A percentile compares a stretch with the other conserved stretches of the same genome.
These are phyloP conservation scores for Ornithoptera alexandrae DNA, from an alignment of 2,888 invertebrate species.

Conservation along the genomic window DNA sequence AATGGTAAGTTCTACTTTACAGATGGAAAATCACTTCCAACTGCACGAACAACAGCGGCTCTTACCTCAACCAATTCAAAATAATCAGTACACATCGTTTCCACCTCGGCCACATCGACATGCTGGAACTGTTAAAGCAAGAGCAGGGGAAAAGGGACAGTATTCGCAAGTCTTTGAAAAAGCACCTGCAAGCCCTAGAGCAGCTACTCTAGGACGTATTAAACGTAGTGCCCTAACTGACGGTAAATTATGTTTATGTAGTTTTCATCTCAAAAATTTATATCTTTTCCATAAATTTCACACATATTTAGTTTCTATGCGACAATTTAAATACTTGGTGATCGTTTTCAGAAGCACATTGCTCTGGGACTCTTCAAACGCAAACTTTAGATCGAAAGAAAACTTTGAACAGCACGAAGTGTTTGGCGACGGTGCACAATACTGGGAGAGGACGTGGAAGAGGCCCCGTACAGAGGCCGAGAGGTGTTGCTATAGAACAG, in stretches of 20 bases:
- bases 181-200: slow-evolving; percentile 77
- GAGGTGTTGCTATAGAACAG: slow-evolving; percentile 67
- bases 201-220: slow-evolving; percentile 66
- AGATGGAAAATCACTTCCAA: slow-evolving; percentile 74
- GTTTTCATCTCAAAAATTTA: background rate
- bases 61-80: slow-evolving; percentile 65
- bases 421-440: slow-evolving; percentile 68
- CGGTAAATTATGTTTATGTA: slow-evolving; percentile 43
- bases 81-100: slow-evolving; percentile 75
- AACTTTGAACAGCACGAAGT: slow-evolving; percentile 54
- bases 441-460: slow-evolving; percentile 57
- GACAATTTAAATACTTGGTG: too few relatives aligned
- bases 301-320: slow-evolving; percentile 3
- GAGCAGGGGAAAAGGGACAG: slow-evolving; percentile 71
- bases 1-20: slow-evolving; percentile 16
- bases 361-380: slow-evolving; percentile 74
- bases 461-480: slow-evolving; percentile 59
- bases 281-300: too few relatives aligned
- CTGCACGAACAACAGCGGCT: slow-evolving; percentile 74
- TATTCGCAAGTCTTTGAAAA: slow-evolving; percentile 80
- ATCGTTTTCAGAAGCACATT: slow-evolving; percentile 60
- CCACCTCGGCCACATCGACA: slow-evolving; percentile 60
- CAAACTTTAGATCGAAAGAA: slow-evolving; percentile 70
- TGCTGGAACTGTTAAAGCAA: slow-evolving; percentile 62
- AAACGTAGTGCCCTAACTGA: slow-evolving; percentile 65